These are phyloP conservation scores for Ypsolopha scabrella DNA, from an alignment of 2,888 invertebrate genomes.

Conservation along the genomic window DNA sequence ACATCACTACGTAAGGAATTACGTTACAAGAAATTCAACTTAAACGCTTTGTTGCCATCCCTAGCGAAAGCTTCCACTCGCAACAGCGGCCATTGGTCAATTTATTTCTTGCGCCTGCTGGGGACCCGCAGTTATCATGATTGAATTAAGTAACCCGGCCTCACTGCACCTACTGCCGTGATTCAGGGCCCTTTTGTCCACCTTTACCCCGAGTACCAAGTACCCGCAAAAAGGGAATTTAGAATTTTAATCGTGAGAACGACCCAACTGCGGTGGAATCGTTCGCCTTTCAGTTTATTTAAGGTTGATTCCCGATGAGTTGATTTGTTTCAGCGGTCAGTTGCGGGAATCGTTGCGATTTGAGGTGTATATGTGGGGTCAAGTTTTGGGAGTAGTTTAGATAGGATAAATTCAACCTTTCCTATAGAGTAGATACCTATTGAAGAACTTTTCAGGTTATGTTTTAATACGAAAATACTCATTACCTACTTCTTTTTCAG, in stretches of 20 bases:
- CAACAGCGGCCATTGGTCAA: constrained; percentile 60
- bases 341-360: constrained; percentile 29
- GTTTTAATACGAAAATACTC: too few species aligned
- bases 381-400: constrained; percentile 10
- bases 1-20: not conserved
- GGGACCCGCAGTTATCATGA: constrained; percentile 61
- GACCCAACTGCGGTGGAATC: constrained; percentile 20
- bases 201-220: constrained; percentile 14
- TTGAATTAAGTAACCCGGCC: constrained; percentile 59
- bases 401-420: not conserved
- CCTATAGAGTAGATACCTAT: too few species aligned
- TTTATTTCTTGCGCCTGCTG: constrained; percentile 57
- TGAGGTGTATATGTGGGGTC: constrained; percentile 7
- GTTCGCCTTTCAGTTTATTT: constrained; percentile 40
- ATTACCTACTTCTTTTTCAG: too few species aligned
- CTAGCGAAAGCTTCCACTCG: constrained; percentile 19
- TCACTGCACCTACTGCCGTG: constrained; percentile 31
- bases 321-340: constrained; percentile 36
- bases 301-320: constrained; percentile 47
- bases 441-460: too few species aligned
- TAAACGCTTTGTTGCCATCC: constrained; percentile 18
- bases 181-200: constrained; percentile 30
- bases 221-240: constrained; percentile 45
- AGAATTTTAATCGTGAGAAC: constrained; percentile 53
- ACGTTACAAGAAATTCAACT: not conserved